phyloP scores from a whole-genome alignment of 2,888 invertebrate species.

The Vesta saturnalis region DNA sequence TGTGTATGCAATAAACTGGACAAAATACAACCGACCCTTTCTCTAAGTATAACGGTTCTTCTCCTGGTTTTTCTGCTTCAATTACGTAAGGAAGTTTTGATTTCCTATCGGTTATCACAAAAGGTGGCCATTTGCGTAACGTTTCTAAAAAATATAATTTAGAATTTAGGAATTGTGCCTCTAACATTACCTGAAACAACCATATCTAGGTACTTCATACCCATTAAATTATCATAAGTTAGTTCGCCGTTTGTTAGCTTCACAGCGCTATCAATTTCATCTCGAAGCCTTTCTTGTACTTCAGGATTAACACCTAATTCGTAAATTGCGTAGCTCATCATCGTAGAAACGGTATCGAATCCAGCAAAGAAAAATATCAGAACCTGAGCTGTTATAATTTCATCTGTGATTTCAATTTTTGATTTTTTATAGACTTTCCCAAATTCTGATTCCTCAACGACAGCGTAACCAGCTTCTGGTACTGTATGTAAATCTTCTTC shows the following conservation, averaged over 20 bases:
- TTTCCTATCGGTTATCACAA: conserved; percentile 57
- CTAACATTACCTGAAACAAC: background rate
- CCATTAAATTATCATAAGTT: background rate
- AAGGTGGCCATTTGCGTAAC: conserved; percentile 63
- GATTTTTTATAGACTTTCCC: background rate
- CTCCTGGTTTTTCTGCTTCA: conserved; percentile 8
- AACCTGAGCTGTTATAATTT: background rate
- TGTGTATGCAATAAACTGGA: conserved; percentile 64
- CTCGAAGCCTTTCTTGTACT: background rate
- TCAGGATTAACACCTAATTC: background rate
- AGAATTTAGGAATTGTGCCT: background rate
- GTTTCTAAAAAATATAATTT: conserved; percentile 57
- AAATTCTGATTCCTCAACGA: conserved; percentile 10
- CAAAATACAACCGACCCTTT: conserved; percentile 55
- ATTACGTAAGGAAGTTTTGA: conserved; percentile 62
- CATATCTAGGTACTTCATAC: background rate
- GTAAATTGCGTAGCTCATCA: background rate
- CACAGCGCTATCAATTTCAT: background rate
- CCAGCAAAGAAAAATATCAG: background rate
- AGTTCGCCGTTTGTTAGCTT: background rate
- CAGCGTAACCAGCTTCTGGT: background rate
- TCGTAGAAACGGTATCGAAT: background rate
- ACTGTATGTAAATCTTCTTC: background rate
- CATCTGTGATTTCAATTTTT: background rate
- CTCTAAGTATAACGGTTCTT: conserved; percentile 29